phyloP scores from a whole-genome alignment of 2,888 invertebrate species.

The Drosophila setosimentum region DNA sequence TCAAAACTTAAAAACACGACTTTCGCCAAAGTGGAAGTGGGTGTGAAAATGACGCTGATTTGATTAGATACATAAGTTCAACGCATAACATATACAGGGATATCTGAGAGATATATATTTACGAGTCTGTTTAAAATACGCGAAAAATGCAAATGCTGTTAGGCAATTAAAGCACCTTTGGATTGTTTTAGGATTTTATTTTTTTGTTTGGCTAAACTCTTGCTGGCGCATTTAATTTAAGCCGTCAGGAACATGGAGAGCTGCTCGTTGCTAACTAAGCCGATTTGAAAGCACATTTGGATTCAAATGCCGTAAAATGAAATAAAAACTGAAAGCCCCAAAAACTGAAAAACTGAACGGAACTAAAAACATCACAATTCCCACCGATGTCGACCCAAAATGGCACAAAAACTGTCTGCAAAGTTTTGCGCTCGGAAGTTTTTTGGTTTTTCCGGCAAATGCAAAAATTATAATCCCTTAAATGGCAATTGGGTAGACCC shows the following conservation, averaged over 20 bases:
- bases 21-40: conserved; percentile 29
- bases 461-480: conserved; percentile 77
- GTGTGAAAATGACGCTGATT: conserved; percentile 57
- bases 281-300: conserved; percentile 80
- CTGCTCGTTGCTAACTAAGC: conserved; percentile 72
- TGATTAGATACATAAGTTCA: conserved; percentile 25
- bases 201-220: conserved; percentile 35
- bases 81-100: not conserved
- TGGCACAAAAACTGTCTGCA: conserved; percentile 76
- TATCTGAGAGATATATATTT: not conserved
- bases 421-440: conserved; percentile 63
- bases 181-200: conserved; percentile 12
- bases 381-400: conserved; percentile 48
- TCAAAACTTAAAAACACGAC: conserved; percentile 16
- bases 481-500: conserved; percentile 57
- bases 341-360: conserved; percentile 32
- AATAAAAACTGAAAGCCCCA: conserved; percentile 52
- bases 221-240: conserved; percentile 72
- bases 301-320: conserved; percentile 75
- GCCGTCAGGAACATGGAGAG: conserved; percentile 64
- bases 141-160: conserved; percentile 35
- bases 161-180: conserved; percentile 65
- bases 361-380: conserved; percentile 50
- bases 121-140: conserved; percentile 16
- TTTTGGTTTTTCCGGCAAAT: conserved; percentile 54